Percentiles rank a stretch among this genome's conserved stretches.
Conservation (phyloP, 2,888 invertebrate species). For the Epinotia demarniana region DNA sequence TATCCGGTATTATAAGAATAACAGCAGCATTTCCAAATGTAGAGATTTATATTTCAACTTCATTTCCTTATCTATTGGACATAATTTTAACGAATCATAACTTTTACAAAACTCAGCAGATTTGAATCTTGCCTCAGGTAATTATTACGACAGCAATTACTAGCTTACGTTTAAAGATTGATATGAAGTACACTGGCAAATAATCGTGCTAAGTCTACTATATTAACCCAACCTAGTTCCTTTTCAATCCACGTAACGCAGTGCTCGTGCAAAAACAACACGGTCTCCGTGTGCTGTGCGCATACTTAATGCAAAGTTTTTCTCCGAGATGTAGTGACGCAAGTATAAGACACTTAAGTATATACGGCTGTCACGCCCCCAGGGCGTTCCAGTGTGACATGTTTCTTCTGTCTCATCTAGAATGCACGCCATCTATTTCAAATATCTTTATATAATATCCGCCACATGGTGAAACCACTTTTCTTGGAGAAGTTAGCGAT, state of each 20-base stretch:
- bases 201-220: not conserved
- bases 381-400: slow-evolving; percentile 64
- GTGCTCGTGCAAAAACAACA: slow-evolving; percentile 65
- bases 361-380: slow-evolving; percentile 58
- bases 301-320: slow-evolving; percentile 72
- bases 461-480: slow-evolving; percentile 53
- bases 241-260: slow-evolving; percentile 60
- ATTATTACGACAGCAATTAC: not conserved
- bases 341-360: slow-evolving; percentile 44
- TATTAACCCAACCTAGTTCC: slow-evolving; percentile 22
- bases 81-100: no score
- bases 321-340: slow-evolving; percentile 54
- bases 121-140: not conserved
- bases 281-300: slow-evolving; percentile 52
- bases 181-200: not conserved
- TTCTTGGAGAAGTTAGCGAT: slow-evolving; percentile 51
- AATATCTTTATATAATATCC: slow-evolving; percentile 64
- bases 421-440: slow-evolving; percentile 75
- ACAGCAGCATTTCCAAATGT: no score
- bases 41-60: no score
- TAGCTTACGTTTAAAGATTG: not conserved
- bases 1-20: no score
- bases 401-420: slow-evolving; percentile 67
- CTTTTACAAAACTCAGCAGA: not conserved
- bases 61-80: no score